Evolutionary conservation across 2,888 invertebrate species (phyloP), one percentile per base, ranked within the genome.

Genomic region (Ochropleura leucogaster): DNA sequence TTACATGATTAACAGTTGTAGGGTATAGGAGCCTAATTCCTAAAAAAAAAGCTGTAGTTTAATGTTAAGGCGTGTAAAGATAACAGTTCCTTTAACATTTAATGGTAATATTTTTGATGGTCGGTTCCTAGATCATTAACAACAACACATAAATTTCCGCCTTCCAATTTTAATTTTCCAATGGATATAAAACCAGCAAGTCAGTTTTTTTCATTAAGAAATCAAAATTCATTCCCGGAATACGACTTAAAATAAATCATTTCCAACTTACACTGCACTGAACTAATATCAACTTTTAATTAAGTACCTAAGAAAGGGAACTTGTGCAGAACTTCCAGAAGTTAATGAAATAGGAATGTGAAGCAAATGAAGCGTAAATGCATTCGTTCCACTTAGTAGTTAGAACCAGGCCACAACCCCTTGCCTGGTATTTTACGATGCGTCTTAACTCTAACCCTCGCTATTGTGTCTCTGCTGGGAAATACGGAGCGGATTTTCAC

Each of bases 351-450:
- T 84, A 65, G 42, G 16, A 76, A 66, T 77, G 62, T 70, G 42
- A 74, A 60, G 49, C 60, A 77, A 83, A 79, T 85, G 72, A 66
- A 83, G 62, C 80, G 65, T 75, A 80, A 80, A 73, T 74, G 55
- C 74, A 70, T 74, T 74, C 53, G 72, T 83, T 80, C 60, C 63
- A 83, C 68, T 85, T 74, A 66, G 55, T 59, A 70, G 68, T 74
- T 64, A 49, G 62, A 83, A 62, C 51, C 66, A 76, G 62, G 75
- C 73, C 75, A 67, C 64, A 69, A 53, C 46, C 72, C 72, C 67
- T 72, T 59, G 42, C 51, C 16, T 40, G 10, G 18, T 64, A 49
- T 66, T 85, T 82, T 75, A 68, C 53, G 68, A 71, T 40, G 66
- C 60, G 20, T 75, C 67, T 69, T 53, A 73, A 67, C 49, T 59